Conservation (phyloP, 1,140 invertebrate species). For the Lamellibrachia luymesi region DNA sequence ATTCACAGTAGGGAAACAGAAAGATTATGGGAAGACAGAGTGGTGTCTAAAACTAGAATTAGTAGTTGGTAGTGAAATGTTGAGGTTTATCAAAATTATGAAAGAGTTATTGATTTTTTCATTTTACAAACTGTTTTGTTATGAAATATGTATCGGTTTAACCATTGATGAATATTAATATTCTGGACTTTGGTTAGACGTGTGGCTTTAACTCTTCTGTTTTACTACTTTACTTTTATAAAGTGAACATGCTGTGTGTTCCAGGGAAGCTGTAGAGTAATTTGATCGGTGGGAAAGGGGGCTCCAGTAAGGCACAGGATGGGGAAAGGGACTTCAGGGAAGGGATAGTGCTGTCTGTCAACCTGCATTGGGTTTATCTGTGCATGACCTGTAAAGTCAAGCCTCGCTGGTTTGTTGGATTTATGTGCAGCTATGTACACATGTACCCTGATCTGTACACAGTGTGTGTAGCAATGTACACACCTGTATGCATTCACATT, state of each 20-base stretch:
- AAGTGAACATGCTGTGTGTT: neutral
- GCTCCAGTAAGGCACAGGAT: neutral
- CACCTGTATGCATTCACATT: neutral
- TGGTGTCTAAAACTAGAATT: too few species aligned
- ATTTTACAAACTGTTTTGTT: neutral
- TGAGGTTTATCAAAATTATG: too few species aligned
- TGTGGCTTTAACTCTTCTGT: neutral
- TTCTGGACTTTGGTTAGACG: neutral
- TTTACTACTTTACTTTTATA: neutral
- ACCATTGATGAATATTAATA: neutral
- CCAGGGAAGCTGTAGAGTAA: neutral
- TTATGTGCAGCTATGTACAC: neutral
- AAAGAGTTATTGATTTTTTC: neutral
- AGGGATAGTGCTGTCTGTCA: neutral
- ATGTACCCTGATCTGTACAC: neutral
- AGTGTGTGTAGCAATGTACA: neutral
- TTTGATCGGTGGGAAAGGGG: neutral
- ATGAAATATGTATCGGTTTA: neutral
- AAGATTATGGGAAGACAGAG: neutral
- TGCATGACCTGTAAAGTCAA: neutral
- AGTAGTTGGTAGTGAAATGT: too few species aligned
- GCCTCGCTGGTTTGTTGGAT: neutral
- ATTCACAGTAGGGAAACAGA: neutral
- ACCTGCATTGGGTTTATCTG: neutral
- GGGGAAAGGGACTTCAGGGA: neutral